Base-by-base conservation (phyloP, 2,797 vertebrate species). In the Poeciliopsis infans region DNA sequence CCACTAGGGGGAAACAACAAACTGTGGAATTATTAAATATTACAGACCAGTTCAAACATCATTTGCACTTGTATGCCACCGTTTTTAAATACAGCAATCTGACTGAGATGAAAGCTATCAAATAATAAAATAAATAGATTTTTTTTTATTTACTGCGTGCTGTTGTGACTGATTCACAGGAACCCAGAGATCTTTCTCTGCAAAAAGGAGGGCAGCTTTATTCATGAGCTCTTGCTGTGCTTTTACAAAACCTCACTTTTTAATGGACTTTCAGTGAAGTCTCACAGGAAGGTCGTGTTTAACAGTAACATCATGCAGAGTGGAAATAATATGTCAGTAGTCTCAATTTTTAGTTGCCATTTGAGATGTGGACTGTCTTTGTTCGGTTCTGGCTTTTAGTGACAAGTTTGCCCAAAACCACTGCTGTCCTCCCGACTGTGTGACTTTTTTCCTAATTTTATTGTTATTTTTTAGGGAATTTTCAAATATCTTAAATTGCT, bases 1-100 rank as follows among this genome's bases (percentile, higher is more conserved):
- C 93, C 93, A 94, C 93, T 94, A 94, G 94, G 91, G 94, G 94
- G 94, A 94, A 93, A 94, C 93, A 89, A 91, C 78, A 91, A 80
- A 87, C 93, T 93, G 83, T 83, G 74, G 78, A 93, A 91, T 77
- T 77, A 68, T 41, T 69, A 28, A 53, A 79, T 80, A 84, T 80
- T 46, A 77, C 75, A 78, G 76, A 51, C 46, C 57, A 68, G 51
- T 85, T 18, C 69, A 83, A 84, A 81, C 75, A 84, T 78, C 5
- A 80, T 85, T 84, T 68, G 76, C 78, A 85, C 77, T 47, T 81
- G 68, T 68, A 72, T 39, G 70, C 45, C 57, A 41, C 69, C 43
- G 69, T 68, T 83, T 68, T 76, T 83, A 79, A 77, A 72, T 7
- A 49, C 72, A 76, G 57, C 74, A 81, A 78, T 57, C 70, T 78